Evolutionary conservation across 1,140 invertebrate species (phyloP).

Genomic region (Drosophila persimilis): DNA sequence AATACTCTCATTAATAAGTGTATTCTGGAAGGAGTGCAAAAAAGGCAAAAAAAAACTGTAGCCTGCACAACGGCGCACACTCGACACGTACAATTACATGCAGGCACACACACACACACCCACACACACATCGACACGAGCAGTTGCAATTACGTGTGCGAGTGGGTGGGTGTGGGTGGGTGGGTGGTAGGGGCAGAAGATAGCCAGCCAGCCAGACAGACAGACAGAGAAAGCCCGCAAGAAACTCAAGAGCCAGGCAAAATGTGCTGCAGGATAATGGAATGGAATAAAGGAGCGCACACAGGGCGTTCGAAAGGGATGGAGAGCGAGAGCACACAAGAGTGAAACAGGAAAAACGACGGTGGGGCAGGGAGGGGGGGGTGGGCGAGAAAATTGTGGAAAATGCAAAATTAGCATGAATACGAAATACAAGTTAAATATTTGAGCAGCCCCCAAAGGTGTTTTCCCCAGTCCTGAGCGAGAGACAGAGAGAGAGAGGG

Average conservation of each 20-base stretch:
- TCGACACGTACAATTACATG: conserved; percentile 73
- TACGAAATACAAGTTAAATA: conserved; percentile 81
- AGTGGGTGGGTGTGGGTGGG: conserved; percentile 42
- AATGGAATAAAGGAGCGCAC: conserved; percentile 42
- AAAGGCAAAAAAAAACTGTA: conserved; percentile 56
- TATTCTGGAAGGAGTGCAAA: no score
- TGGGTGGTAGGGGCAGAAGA: conserved; percentile 13
- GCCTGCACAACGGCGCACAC: conserved; percentile 69
- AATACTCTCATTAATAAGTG: no score
- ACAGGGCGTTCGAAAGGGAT: conserved; percentile 3
- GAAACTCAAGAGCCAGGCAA: conserved; percentile 37
- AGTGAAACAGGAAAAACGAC: not conserved
- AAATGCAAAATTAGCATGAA: conserved; percentile 82
- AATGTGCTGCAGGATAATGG: conserved; percentile 48
- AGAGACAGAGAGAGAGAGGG: not conserved
- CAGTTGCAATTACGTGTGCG: conserved; percentile 35
- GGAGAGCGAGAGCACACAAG: conserved; percentile 15
- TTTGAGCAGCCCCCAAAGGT: conserved; percentile 71
- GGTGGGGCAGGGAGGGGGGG: conserved; percentile 1
- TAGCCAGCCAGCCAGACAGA: conserved; percentile 37
- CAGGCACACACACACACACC: conserved; percentile 31
- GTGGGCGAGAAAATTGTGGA: conserved; percentile 71
- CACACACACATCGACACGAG: conserved; percentile 5
- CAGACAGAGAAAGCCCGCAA: conserved; percentile 29
- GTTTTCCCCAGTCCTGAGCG: conserved; percentile 21